Evolutionary conservation across 1,140 invertebrate species (phyloP).

Genomic region (Thaumatotibia leucotreta): DNA sequence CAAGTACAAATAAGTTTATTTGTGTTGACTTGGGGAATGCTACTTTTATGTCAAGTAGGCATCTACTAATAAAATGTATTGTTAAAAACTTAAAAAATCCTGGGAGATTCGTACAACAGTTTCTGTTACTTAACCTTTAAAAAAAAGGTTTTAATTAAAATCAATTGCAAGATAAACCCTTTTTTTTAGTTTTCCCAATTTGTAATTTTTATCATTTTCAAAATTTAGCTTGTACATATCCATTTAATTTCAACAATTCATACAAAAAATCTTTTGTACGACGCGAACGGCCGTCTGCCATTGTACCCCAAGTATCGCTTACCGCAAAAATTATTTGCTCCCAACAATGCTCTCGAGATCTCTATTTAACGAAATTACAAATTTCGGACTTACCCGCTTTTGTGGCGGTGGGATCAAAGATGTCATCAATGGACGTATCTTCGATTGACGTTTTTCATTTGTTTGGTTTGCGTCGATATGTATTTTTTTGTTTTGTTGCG

Average conservation of each 20-base stretch:
- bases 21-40: slow-evolving; percentile 1
- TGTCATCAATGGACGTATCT: neutral
- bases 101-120: too few species aligned
- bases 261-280: neutral
- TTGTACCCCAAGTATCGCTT: slow-evolving; percentile 60
- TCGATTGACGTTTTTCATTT: slow-evolving; percentile 8
- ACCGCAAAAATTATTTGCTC: slow-evolving; percentile 63
- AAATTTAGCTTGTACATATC: neutral
- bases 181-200: neutral
- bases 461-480: neutral
- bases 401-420: slow-evolving; percentile 17
- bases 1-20: slow-evolving; percentile 28
- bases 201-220: neutral
- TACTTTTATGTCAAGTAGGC: neutral
- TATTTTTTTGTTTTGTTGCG: neutral
- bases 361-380: slow-evolving; percentile 69
- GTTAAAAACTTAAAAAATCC: too few species aligned
- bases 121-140: too few species aligned
- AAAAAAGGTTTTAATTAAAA: too few species aligned
- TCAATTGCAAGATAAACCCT: neutral
- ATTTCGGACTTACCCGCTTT: slow-evolving; percentile 34
- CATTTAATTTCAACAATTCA: neutral
- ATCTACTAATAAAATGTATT: too few species aligned
- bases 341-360: slow-evolving; percentile 48
- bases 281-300: slow-evolving; percentile 32